phyloP scores from a whole-genome alignment of 2,113 vertebrate species.

The Aleadryas rufinucha region DNA sequence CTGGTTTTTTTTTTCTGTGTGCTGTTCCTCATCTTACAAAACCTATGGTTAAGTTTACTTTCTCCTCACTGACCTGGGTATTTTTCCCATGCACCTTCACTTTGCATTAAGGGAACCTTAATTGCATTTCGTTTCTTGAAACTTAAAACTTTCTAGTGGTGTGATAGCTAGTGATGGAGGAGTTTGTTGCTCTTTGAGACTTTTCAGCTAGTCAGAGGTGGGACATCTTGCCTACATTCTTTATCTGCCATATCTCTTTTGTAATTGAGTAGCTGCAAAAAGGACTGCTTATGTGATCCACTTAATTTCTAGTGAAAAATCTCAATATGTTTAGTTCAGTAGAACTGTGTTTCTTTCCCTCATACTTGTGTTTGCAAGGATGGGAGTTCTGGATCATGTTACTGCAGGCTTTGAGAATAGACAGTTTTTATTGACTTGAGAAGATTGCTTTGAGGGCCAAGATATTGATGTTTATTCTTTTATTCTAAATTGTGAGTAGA shows the following conservation, averaged over 20 bases:
- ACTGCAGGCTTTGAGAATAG: not conserved
- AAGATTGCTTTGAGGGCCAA: not conserved
- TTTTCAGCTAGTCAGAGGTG: not conserved
- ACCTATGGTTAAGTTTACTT: not conserved
- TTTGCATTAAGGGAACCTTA: not conserved
- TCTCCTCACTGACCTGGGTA: fast-evolving
- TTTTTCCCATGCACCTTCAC: not conserved
- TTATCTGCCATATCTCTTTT: not conserved
- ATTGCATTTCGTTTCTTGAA: not conserved
- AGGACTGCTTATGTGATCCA: not conserved
- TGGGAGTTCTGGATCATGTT: not conserved
- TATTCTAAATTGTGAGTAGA: not conserved
- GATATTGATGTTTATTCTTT: not conserved
- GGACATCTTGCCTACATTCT: not conserved
- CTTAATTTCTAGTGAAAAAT: not conserved
- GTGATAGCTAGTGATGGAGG: not conserved
- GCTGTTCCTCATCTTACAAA: not conserved
- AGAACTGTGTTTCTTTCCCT: not conserved
- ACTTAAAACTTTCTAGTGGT: not conserved
- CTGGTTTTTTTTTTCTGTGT: fast-evolving
- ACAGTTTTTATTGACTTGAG: not conserved
- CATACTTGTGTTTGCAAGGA: not conserved
- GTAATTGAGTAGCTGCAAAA: not conserved
- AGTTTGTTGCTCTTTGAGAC: not conserved
- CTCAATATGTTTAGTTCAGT: not conserved